These are phyloP conservation scores for Vanacampus margaritifer DNA, from an alignment of 2,113 vertebrate genomes.

Conservation along the genomic window DNA sequence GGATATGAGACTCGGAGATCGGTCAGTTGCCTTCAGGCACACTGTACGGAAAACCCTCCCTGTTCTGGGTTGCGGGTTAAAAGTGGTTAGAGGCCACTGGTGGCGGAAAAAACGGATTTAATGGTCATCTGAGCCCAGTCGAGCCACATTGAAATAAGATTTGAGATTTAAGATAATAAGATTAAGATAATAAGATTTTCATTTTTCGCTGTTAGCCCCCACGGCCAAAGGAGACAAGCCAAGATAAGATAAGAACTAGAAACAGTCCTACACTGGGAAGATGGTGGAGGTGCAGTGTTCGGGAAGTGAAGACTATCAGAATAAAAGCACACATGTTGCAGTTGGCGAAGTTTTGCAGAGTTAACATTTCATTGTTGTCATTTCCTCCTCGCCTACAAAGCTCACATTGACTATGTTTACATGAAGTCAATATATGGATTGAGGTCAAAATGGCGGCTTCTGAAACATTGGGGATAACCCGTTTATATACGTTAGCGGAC, in stretches of 20 bases:
- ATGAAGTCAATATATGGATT: too few species aligned
- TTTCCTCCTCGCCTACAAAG: too few species aligned
- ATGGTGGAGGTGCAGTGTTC: conserved; percentile 12
- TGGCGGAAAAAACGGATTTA: conserved; percentile 47
- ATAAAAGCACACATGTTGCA: not conserved
- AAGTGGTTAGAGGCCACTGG: conserved; percentile 40
- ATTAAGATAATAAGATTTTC: conserved; percentile 31
- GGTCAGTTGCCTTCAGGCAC: conserved; percentile 9
- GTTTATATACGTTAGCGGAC: too few species aligned
- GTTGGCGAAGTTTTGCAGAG: not conserved
- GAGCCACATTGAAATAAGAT: conserved; percentile 50
- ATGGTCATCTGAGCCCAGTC: conserved; percentile 28
- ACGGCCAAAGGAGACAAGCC: conserved; percentile 40
- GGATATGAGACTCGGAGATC: conserved; percentile 1
- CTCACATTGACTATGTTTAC: too few species aligned
- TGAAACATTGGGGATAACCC: too few species aligned
- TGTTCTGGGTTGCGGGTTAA: conserved; percentile 49
- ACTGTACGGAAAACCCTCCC: conserved; percentile 33
- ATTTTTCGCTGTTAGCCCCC: conserved; percentile 48
- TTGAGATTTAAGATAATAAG: conserved; percentile 3
- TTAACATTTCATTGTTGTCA: not conserved
- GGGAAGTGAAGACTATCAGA: not conserved
- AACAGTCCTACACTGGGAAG: conserved; percentile 21
- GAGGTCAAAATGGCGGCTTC: too few species aligned
- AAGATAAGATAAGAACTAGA: conserved; percentile 38